Percentiles rank a stretch among this genome's conserved stretches.
Conservation (phyloP, 2,113 vertebrate species). For the Myiozetetes cayanensis region DNA sequence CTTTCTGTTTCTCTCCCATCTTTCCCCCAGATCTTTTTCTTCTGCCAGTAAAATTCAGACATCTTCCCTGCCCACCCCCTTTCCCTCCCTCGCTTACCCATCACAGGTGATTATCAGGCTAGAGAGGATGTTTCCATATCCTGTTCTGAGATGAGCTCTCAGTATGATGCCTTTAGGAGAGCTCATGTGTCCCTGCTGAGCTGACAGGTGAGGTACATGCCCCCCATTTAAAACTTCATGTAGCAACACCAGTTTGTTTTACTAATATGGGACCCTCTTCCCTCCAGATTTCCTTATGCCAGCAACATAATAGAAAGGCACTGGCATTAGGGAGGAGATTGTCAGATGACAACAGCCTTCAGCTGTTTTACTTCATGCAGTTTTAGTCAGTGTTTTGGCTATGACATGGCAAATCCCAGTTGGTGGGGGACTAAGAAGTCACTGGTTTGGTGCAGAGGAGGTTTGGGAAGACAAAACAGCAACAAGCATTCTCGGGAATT, state of each 20-base stretch:
- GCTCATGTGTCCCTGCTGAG: not conserved
- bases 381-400: not conserved
- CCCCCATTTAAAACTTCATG: not conserved
- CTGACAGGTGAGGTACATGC: not conserved
- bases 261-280: not conserved
- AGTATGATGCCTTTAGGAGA: not conserved
- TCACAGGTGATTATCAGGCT: not conserved
- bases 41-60: not conserved
- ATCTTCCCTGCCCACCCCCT: not conserved
- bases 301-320: not conserved
- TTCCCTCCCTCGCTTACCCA: not conserved
- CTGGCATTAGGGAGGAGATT: not conserved
- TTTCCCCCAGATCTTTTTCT: not conserved
- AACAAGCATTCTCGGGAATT: not conserved
- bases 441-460: not conserved
- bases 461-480: not conserved
- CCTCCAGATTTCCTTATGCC: not conserved
- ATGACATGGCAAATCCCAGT: not conserved
- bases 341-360: not conserved
- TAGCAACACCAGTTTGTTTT: not conserved
- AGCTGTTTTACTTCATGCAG: not conserved
- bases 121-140: not conserved
- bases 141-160: rapidly evolving
- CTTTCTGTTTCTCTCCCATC: not conserved
- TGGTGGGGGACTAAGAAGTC: not conserved